These are phyloP conservation scores for Neotragus moschatus DNA, from an alignment of 2,113 vertebrate genomes.

Conservation along the genomic window DNA sequence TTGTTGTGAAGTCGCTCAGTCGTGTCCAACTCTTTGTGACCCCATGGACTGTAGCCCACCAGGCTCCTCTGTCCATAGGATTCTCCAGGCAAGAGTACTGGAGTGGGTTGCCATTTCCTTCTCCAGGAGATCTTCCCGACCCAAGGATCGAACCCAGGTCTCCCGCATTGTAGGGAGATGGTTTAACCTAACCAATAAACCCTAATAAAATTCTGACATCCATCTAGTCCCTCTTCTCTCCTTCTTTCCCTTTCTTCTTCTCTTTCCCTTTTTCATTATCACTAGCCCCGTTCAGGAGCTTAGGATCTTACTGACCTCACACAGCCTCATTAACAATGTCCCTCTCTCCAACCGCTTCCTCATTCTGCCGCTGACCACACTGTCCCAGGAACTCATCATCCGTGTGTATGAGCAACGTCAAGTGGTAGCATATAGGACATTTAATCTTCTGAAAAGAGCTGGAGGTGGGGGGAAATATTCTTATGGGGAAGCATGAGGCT, in stretches of 20 bases:
- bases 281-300: not conserved
- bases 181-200: not conserved
- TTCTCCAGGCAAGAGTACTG: no score
- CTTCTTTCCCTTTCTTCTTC: not conserved
- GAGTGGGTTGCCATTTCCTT: no score
- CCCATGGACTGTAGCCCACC: no score
- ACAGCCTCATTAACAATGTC: not conserved
- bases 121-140: no score
- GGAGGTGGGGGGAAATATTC: fast-evolving
- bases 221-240: not conserved
- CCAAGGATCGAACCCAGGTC: no score
- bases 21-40: no score
- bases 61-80: no score
- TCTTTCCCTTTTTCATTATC: not conserved
- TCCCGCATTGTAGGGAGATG: no score
- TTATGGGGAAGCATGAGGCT: not conserved
- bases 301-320: not conserved
- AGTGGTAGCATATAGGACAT: not conserved
- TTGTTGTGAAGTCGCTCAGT: no score
- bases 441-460: not conserved
- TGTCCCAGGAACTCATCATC: not conserved
- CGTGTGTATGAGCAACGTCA: not conserved
- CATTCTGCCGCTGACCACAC: not conserved
- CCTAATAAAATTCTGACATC: not conserved
- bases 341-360: not conserved